These are phyloP conservation scores for Aporrectodea caliginosa DNA, from an alignment of 1,140 invertebrate genomes.

Conservation along the genomic window DNA sequence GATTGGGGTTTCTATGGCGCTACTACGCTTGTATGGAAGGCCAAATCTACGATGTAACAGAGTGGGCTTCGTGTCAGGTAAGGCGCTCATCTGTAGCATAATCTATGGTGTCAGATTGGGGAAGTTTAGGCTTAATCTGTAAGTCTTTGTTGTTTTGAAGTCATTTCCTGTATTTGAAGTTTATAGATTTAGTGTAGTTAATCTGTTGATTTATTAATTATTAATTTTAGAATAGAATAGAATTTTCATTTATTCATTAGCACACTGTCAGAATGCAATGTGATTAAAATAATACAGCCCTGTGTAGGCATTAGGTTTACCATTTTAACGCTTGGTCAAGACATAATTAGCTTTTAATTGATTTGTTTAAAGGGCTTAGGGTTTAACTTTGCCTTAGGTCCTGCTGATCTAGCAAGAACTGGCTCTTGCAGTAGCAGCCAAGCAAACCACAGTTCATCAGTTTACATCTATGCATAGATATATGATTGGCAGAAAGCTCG, in stretches of 20 bases:
- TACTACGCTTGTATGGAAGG: slow-evolving; percentile 96
- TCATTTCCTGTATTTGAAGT: neutral
- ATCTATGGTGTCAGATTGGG: neutral
- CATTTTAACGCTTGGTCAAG: too few species aligned
- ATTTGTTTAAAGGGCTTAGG: too few species aligned
- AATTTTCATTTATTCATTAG: slow-evolving; percentile 18
- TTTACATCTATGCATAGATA: too few species aligned
- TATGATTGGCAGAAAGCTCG: too few species aligned
- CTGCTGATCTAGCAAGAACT: too few species aligned
- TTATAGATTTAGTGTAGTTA: too few species aligned
- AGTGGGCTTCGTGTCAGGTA: slow-evolving; percentile 89
- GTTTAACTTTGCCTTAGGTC: too few species aligned
- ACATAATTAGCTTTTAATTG: too few species aligned
- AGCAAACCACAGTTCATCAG: too few species aligned
- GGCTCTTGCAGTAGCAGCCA: too few species aligned
- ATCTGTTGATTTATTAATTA: neutral
- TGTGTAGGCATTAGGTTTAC: too few species aligned
- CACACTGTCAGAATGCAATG: neutral
- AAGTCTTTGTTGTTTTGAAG: neutral
- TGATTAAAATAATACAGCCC: slow-evolving; percentile 65
- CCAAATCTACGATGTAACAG: slow-evolving; percentile 87
- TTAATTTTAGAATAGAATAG: neutral
- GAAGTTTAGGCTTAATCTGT: neutral
- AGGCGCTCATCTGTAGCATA: neutral
- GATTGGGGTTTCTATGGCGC: slow-evolving; percentile 82